A percentile compares a stretch with the other conserved stretches of the same genome.
phyloP scores from a whole-genome alignment of 2,797 vertebrate species.

The Luscinia luscinia region DNA sequence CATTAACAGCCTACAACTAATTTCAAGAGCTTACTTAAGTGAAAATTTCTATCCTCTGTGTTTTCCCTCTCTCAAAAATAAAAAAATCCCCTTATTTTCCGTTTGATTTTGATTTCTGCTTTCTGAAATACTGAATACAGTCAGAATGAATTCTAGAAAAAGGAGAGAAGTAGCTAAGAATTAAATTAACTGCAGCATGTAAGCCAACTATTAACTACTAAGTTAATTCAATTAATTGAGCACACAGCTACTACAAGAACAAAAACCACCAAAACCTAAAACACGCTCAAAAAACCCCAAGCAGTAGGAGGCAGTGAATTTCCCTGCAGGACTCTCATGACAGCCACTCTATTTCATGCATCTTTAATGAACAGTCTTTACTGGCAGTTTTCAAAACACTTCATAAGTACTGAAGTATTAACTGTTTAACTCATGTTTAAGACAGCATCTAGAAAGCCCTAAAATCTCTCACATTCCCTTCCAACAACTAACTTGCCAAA shows the following conservation, averaged over 20 bases:
- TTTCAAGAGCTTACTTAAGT: neutral
- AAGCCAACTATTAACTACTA: neutral
- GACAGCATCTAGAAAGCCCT: neutral
- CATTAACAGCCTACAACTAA: neutral
- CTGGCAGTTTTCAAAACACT: neutral
- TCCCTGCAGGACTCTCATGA: neutral
- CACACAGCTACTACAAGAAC: neutral
- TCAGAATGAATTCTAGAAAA: neutral
- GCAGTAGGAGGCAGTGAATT: neutral
- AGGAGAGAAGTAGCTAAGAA: neutral
- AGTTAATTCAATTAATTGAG: neutral
- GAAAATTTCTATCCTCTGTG: neutral
- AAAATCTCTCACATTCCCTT: neutral
- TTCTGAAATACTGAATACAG: neutral
- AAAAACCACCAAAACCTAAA: neutral
- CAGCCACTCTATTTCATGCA: neutral
- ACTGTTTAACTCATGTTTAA: neutral
- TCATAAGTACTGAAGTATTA: neutral
- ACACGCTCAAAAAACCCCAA: neutral
- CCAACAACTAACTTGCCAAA: neutral
- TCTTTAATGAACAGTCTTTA: neutral
- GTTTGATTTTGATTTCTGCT: neutral
- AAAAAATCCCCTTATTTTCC: neutral
- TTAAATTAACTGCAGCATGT: neutral
- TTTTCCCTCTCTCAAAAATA: neutral